A percentile compares a stretch with the other conserved stretches of the same genome.
Evolutionary conservation across 2,797 vertebrate genomes (phyloP).

Genomic region (Sardinella longiceps): DNA sequence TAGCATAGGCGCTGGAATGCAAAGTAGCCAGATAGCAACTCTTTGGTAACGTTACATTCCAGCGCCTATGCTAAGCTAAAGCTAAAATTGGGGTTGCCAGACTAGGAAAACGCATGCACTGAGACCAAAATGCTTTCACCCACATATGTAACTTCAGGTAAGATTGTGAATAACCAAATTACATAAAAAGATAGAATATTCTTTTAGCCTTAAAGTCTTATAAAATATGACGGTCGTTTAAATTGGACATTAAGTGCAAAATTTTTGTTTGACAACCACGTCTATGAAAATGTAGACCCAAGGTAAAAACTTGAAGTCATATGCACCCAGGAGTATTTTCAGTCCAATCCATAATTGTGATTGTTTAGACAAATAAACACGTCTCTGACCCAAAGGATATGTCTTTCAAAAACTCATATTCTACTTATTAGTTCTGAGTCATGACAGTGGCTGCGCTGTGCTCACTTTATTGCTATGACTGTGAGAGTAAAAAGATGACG

Average conservation of each 20-base stretch:
- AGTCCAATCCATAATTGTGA: background rate
- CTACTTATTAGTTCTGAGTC: constrained; percentile 46
- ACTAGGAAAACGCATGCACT: no score
- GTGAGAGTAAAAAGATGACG: constrained; percentile 27
- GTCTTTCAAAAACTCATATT: constrained; percentile 25
- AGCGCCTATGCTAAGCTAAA: no score
- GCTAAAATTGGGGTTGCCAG: no score
- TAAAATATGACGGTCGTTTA: constrained; percentile 35
- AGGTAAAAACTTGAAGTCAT: constrained; percentile 35
- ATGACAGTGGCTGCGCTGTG: constrained; percentile 32
- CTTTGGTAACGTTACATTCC: no score
- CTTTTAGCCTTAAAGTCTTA: no score
- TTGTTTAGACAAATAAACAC: constrained; percentile 24
- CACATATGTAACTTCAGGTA: no score
- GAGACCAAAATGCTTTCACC: no score
- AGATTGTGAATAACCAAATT: no score
- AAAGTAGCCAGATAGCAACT: no score
- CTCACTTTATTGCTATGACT: constrained; percentile 55
- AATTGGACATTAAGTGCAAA: constrained; percentile 47
- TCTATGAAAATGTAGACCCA: constrained; percentile 30
- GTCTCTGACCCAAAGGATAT: background rate
- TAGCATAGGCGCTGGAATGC: no score
- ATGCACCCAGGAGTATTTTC: constrained; percentile 12
- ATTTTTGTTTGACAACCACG: background rate
- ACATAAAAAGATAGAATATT: no score